Evolutionary conservation across 2,113 vertebrate genomes (phyloP), one percentile per base, ranked within the genome.

Genomic region (Daphoenositta chrysoptera): DNA sequence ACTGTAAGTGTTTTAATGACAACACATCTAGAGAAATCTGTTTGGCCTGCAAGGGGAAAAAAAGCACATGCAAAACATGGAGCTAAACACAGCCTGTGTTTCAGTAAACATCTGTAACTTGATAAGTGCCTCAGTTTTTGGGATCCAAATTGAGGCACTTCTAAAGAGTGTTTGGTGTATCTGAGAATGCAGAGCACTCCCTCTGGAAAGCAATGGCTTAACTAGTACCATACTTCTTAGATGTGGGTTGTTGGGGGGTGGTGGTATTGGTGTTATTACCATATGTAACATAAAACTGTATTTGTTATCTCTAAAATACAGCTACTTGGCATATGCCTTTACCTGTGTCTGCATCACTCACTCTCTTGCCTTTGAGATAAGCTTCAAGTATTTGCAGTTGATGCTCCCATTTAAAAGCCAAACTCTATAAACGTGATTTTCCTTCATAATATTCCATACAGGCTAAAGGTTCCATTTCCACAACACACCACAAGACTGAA

Each of bases 381-480:
- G 21, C 22, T 89, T 90, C 42, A 79, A 64, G 27, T 70, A 58
- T 84, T 94, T 93, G 71, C 44, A 82, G 4, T 2, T 78, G 39
- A 79, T 72, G 47, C 17, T 75, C 6, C 65, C 27, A 51, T 83
- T 90, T 82, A 90, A 83, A 58, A 45, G 78, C 37, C 48, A 57
- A 97, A 47, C 47, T 91, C 81, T 93, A 75, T 48, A 89, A 75
- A 78, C 1, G 7, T 77, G 60, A 13, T 92, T 71, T 96, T 81
- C 69, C 72, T 95, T 86, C 79, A 94, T 61, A 87, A 42, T 87
- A 78, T 86, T 97, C 50, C 47, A 42, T 31, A 28, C 42, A 72
- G 72, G 72, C 37, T 64, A 69, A 86, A 94, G 44, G 81, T 95
- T 95, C 93, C 69, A 95, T 95, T 93, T 96, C 71, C 30, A 72